Conservation (phyloP, 2,888 invertebrate species). For the Ernsta delagoae region DNA sequence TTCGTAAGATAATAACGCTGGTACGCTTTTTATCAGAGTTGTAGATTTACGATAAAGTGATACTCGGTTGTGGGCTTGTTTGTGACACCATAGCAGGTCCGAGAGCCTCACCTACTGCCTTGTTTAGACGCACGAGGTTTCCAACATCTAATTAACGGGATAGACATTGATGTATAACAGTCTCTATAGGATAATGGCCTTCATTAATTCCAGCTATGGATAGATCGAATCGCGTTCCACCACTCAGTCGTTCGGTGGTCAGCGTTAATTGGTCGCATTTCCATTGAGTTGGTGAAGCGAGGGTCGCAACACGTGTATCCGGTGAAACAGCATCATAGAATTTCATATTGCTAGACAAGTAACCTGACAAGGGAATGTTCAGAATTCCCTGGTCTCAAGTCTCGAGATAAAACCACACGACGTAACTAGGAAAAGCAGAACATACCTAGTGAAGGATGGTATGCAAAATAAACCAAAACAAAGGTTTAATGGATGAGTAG, state of each 20-base stretch:
- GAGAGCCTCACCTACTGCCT: conserved; percentile 32
- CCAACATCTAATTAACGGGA: conserved; percentile 34
- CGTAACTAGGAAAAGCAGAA: not conserved
- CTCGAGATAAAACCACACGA: not conserved
- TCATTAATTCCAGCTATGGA: conserved; percentile 33
- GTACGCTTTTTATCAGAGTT: conserved; percentile 22
- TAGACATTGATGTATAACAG: conserved; percentile 36
- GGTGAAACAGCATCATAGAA: conserved; percentile 14
- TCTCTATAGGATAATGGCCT: conserved; percentile 31
- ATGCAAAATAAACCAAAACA: not conserved
- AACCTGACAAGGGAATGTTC: conserved; percentile 15
- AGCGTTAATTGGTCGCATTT: conserved; percentile 36
- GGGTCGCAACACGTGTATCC: conserved; percentile 26
- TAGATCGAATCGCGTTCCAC: conserved; percentile 34
- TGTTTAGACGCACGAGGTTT: conserved; percentile 32
- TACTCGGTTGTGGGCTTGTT: conserved; percentile 9
- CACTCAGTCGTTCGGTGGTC: conserved; percentile 34
- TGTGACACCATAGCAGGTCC: conserved; percentile 24
- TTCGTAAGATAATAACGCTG: conserved; percentile 9
- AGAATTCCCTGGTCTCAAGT: not conserved
- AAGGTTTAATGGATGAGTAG: too few relatives aligned
- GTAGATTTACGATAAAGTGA: conserved; percentile 26
- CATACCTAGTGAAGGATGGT: too few relatives aligned
- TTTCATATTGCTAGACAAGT: conserved; percentile 12
- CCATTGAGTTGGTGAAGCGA: conserved; percentile 30